Evolutionary conservation across 37 sponge, comb jelly and placozoan species (phyloP), one percentile per base, ranked within the genome.

Genomic region (Ephydatia muelleri): DNA sequence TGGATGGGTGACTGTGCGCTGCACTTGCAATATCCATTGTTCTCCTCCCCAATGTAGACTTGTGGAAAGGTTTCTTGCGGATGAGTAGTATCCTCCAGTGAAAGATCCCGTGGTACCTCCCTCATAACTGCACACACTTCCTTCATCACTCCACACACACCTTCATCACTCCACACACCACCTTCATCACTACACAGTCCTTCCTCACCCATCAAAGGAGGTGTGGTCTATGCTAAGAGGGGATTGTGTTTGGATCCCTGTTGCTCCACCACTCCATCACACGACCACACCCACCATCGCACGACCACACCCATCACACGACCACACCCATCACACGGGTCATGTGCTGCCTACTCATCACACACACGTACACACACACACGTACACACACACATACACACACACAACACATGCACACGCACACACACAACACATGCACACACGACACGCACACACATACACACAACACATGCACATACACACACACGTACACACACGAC

Each of bases 61-160:
- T 32, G 72, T 80, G 85, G 80, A 35, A 94, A 95, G 57, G 81
- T 91, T 29, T 76, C 35, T 22, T 84, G 95, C 33, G 16, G 19
- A 57, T 57, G 57, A 57, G 9, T 57, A 57, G 57, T 57, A 57
- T 57, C 57, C 57, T 13, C 19, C 19, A 1, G 16, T 57, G 21
- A 76, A 19, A 28, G 27, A 28, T 36, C 27, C 48, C 34, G 3
- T 6, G 33, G 48, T 76, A 34, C 29, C 5, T n/a, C n/a, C 9
- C 32, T 71, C 29, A 71, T 13, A 3, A 30, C 29, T 68, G 29
- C 69, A 68, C 69, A 29, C 29, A 65, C 21, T 11, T 37, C 43
- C 43, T 76, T 5, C 38, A 16, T 39, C 38, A 27, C 76, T 1
- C 26, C 43, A 19, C 3, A 33, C 74, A 5, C 9, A 5, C 74